Conservation (phyloP, 2,797 vertebrate genomes). For the Clarias fuscus region DNA sequence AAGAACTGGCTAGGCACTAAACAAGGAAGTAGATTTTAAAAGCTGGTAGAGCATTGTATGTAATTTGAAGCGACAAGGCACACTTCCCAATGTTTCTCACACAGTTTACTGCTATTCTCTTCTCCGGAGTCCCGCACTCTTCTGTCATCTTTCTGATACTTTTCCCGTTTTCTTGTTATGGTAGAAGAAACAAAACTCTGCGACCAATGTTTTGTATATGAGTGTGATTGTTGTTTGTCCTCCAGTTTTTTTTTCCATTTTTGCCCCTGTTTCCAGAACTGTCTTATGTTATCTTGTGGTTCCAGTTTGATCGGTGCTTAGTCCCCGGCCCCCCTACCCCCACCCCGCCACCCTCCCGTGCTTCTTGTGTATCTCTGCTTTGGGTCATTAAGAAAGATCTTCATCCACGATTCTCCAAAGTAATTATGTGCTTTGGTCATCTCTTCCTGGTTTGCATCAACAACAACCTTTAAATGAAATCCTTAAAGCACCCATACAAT, state of each 20-base stretch:
- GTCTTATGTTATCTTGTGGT: slow-evolving; percentile 35
- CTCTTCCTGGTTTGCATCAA: not conserved
- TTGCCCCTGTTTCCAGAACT: not conserved
- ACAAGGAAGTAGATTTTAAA: slow-evolving; percentile 22
- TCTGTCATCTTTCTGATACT: not conserved
- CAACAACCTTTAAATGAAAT: not conserved
- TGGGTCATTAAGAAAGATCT: not conserved
- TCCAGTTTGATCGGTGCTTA: slow-evolving; percentile 12
- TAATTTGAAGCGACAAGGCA: slow-evolving; percentile 39
- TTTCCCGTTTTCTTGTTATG: not conserved
- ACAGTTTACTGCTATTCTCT: slow-evolving; percentile 26
- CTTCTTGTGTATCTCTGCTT: not conserved
- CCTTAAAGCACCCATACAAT: not conserved
- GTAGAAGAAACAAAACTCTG: not conserved
- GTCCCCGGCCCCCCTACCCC: not conserved
- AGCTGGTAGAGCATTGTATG: not conserved
- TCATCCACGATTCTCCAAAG: not conserved
- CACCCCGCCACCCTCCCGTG: not conserved
- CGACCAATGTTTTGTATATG: slow-evolving; percentile 28
- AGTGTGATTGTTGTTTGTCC: slow-evolving; percentile 9
- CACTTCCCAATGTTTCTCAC: slow-evolving; percentile 18
- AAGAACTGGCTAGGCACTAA: slow-evolving; percentile 7
- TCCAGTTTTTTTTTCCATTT: not conserved
- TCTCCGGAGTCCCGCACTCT: slow-evolving; percentile 9
- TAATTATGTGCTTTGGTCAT: not conserved